Base-by-base conservation (phyloP, 2,888 invertebrate species). In the Stenchaetothrips biformis region DNA sequence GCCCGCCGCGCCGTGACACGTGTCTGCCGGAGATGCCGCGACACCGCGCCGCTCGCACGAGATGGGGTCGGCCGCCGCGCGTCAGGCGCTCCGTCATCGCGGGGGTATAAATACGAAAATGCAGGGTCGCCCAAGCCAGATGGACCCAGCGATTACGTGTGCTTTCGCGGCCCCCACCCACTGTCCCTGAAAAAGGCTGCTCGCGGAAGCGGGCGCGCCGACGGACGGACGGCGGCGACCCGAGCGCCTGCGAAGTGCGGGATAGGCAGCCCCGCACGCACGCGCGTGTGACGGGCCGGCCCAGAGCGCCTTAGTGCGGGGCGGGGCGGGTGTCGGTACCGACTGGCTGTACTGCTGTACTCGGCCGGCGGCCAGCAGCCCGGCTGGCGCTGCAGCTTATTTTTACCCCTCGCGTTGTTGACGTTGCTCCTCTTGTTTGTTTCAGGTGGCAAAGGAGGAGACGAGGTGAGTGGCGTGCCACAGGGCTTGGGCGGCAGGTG, bases 381-480 rank as follows among this genome's bases (percentile, higher is more conserved):
- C 37, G 37, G 37, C 37, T n/a, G n/a, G n/a, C n/a, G n/a, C n/a
- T n/a, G n/a, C n/a, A n/a, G 37, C 53, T 7, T 53, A 53, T 53
- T 53, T 53, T 53, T 53, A 53, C 53, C 37, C 37, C 13, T 13
- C 53, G 53, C 67, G 21, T 37, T 74, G 67, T 74, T 74, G 67
- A 74, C 67, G 25, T 11, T 21, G 67, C 25, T 74, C 67, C 78
- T 25, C n/a, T 48, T 80, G 67, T 59, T 74, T 80, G 21, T 81
- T 81, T 0, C 81, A 82, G 82, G 27, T 82, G 9, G 82, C 81
- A 9, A 78, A 79, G 18, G 82, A 81, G 0, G 81, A 82, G 80
- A 82, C 80, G 59, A 82, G 82, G 11, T 53, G 82, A 18, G 80
- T 80, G 81, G 81, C 78, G 82, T 82, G 48, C 82, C 82, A 21